Conservation (phyloP, 2,797 vertebrate species). For the Labroides dimidiatus region DNA sequence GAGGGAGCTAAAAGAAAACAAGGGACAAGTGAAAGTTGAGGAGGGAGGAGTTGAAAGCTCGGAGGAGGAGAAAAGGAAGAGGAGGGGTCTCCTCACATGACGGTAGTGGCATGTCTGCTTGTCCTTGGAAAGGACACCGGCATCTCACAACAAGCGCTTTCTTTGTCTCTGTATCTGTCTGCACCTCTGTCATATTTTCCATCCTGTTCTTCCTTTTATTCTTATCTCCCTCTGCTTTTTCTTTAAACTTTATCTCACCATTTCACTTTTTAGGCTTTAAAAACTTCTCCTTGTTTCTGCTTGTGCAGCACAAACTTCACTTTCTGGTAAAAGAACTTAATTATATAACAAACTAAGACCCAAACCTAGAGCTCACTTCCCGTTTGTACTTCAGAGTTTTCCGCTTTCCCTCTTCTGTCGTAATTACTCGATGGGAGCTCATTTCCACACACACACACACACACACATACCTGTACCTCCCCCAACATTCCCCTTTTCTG, state of each 20-base stretch:
- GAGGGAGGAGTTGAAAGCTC: slow-evolving; percentile 53
- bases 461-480: slow-evolving; percentile 29
- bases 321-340: not conserved
- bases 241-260: not conserved
- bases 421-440: slow-evolving; percentile 39
- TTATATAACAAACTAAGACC: slow-evolving; percentile 16
- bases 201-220: slow-evolving; percentile 5
- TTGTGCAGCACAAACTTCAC: not conserved
- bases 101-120: slow-evolving; percentile 50
- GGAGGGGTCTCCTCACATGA: slow-evolving; percentile 66
- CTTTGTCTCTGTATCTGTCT: slow-evolving; percentile 53
- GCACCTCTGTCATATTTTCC: slow-evolving; percentile 9
- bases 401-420: slow-evolving; percentile 14
- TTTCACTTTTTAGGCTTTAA: slow-evolving; percentile 1
- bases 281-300: not conserved
- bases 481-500: slow-evolving; percentile 21
- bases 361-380: not conserved
- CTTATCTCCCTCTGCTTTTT: not conserved
- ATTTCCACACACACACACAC: slow-evolving; percentile 19
- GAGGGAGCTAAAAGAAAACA: slow-evolving; percentile 23
- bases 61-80: slow-evolving; percentile 38
- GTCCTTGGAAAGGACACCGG: slow-evolving; percentile 75
- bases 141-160: slow-evolving; percentile 50
- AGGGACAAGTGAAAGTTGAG: slow-evolving; percentile 39
- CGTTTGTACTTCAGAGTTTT: slow-evolving; percentile 29